A percentile compares a stretch with the other conserved stretches of the same genome.
These are phyloP conservation scores for Melanotaenia maccullochi DNA, from an alignment of 2,797 vertebrate species.

Conservation along the genomic window DNA sequence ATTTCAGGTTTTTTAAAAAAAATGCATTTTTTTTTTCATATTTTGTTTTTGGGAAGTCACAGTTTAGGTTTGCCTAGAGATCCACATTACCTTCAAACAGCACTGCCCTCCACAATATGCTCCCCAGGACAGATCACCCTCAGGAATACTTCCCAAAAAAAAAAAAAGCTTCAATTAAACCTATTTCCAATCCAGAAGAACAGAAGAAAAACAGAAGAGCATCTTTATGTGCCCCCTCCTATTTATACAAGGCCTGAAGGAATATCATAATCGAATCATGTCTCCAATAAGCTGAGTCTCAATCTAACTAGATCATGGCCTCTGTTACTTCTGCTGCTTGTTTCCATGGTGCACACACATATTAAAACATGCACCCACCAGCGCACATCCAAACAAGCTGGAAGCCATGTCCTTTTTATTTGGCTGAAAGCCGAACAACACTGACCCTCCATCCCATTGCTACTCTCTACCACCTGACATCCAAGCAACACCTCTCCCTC, in stretches of 20 bases:
- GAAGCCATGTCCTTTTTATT: constrained; percentile 30
- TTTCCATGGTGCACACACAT: constrained; percentile 26
- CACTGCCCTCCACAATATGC: no score
- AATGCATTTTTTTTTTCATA: no score
- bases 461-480: constrained; percentile 39
- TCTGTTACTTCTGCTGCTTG: constrained; percentile 35
- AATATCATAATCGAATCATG: constrained; percentile 63
- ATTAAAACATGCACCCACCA: constrained; percentile 7
- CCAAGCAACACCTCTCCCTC: constrained; percentile 49
- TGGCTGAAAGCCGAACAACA: constrained; percentile 41
- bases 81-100: no score
- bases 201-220: constrained; percentile 42
- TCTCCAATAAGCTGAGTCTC: constrained; percentile 56
- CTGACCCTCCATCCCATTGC: constrained; percentile 37
- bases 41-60: no score
- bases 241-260: constrained; percentile 47
- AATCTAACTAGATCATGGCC: constrained; percentile 60
- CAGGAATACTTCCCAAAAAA: constrained; percentile 21
- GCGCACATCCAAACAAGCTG: constrained; percentile 3
- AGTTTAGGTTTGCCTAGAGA: no score
- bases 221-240: constrained; percentile 41
- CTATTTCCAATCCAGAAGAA: constrained; percentile 1
- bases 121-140: neutral
- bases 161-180: constrained; percentile 6
- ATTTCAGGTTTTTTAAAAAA: no score